Base-by-base conservation (phyloP, 2,113 vertebrate species). In the Ellobius talpinus region DNA sequence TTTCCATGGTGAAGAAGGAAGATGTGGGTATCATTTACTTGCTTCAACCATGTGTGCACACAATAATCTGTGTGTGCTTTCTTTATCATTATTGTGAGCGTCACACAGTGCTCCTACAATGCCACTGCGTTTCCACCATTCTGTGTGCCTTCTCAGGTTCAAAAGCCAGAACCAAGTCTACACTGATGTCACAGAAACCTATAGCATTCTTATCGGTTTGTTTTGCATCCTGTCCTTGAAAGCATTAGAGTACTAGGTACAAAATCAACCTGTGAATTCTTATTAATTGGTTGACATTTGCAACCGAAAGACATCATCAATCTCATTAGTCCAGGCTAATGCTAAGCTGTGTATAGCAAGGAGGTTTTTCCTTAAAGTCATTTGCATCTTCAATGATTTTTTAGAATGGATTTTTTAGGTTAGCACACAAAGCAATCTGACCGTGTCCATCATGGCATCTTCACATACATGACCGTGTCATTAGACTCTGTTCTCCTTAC, bases 1-100 rank as follows among this genome's bases (percentile, higher is more conserved):
- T 66, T 91, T 91, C 92, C 50, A 86, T 87, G 33, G 81, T n/a
- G 29, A 77, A 89, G 81, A 63, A 85, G 23, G 63, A 87, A 73
- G 10, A 17, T 87, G 4, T 68, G 91, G 91, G 52, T 76, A 61
- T 85, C 55, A 76, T 66, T 87, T 81, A 13, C n/a, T 94, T 94
- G 73, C 74, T 82, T 92, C 72, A 91, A 16, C n/a, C 45, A 39
- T 92, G 73, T 86, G 16, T 10, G 89, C 47, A 17, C 65, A 61
- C 87, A 31, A 13, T 78, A 29, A 86, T 88, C 8, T 65, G 33
- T 21, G 58, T 31, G 42, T 47, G 47, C 7, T 45, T 85, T 88
- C n/a, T 52, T 68, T 55, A 89, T 58, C 50, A 39, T 24, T 88
- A n/a, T 7, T 73, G 24, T 58, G 36, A 73, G 47, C 72, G 68